Conservation (phyloP, 2,797 vertebrate species). For the Trachops cirrhosus region DNA sequence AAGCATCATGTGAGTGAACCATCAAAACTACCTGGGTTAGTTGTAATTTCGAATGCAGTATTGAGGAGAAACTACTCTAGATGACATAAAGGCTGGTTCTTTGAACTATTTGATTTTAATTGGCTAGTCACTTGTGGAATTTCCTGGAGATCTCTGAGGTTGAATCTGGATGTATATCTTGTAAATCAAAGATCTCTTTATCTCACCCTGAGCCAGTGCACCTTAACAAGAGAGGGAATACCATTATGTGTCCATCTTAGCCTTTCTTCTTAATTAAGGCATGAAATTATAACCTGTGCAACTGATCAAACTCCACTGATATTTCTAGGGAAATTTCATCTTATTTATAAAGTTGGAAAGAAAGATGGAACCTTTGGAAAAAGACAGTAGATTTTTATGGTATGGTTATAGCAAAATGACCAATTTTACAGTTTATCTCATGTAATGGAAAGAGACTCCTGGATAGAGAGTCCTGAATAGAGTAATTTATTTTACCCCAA, state of each 20-base stretch:
- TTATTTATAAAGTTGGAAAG: background rate
- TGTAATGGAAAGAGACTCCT: background rate
- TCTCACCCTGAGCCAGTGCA: background rate
- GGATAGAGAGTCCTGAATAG: background rate
- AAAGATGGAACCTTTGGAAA: constrained; percentile 25
- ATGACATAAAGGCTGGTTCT: background rate
- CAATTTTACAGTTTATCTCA: constrained; percentile 39
- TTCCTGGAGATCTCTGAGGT: background rate
- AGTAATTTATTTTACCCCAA: constrained; percentile 57
- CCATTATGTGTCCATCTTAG: background rate
- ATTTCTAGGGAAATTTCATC: background rate
- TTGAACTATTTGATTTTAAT: background rate
- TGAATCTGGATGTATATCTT: background rate
- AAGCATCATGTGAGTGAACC: background rate
- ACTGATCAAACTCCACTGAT: background rate
- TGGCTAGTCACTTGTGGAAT: background rate
- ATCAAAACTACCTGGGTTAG: background rate
- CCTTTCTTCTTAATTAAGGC: background rate
- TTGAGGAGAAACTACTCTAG: background rate
- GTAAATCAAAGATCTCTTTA: background rate
- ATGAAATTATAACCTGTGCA: background rate
- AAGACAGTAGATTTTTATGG: constrained; percentile 49
- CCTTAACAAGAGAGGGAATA: background rate
- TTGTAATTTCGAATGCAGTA: background rate
- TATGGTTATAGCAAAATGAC: constrained; percentile 31